Evolutionary conservation across 2,797 vertebrate genomes (phyloP).

Genomic region (Pogoniulus pusillus): DNA sequence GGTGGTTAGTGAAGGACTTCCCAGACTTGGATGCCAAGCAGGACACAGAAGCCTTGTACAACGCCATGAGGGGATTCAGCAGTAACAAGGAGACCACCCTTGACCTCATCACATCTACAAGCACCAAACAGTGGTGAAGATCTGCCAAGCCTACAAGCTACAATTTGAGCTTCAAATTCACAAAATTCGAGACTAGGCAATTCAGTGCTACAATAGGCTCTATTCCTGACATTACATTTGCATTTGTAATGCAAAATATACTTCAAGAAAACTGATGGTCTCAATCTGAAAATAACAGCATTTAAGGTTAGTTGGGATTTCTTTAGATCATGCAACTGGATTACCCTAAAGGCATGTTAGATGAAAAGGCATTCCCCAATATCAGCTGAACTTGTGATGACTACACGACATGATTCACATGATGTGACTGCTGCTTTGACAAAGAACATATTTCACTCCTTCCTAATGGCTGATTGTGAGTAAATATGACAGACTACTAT

Average conservation of each 20-base stretch:
- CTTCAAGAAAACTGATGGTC: neutral
- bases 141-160: slow-evolving; percentile 86
- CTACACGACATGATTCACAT: neutral
- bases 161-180: no score
- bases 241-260: neutral
- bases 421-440: neutral
- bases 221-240: neutral
- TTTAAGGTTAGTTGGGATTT: neutral
- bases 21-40: slow-evolving; percentile 83
- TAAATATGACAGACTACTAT: neutral
- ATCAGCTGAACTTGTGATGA: neutral
- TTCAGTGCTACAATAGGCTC: neutral
- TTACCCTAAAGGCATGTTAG: neutral
- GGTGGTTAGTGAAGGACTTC: slow-evolving; percentile 86
- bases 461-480: neutral
- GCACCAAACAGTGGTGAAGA: slow-evolving; percentile 91
- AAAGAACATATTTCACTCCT: neutral
- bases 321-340: neutral
- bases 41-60: slow-evolving; percentile 90
- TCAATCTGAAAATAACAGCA: neutral
- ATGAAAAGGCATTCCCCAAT: neutral
- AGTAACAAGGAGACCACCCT: slow-evolving; percentile 96
- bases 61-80: slow-evolving; percentile 95
- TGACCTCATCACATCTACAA: slow-evolving; percentile 89
- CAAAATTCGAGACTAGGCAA: neutral